A percentile compares a stretch with the other conserved stretches of the same genome.
Conservation (phyloP, 2,113 vertebrate genomes). For the Rousettus leschenaultii region DNA sequence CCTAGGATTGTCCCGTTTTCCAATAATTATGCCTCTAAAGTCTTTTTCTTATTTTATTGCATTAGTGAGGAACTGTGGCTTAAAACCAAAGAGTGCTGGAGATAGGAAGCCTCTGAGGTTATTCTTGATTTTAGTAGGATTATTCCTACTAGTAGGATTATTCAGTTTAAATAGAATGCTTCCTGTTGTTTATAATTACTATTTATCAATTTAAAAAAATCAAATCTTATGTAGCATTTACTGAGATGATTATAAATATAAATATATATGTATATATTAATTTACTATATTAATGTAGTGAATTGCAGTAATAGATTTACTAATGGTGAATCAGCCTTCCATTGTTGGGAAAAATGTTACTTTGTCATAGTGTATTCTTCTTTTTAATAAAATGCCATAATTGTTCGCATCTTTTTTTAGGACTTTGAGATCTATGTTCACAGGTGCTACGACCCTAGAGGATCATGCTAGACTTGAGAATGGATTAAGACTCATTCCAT, state of each 20-base stretch:
- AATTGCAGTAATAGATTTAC: background rate
- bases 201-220: background rate
- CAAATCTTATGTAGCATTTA: background rate
- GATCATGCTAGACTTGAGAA: background rate
- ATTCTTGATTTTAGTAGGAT: background rate
- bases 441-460: background rate
- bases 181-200: background rate
- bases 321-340: background rate
- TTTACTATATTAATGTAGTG: background rate
- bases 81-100: background rate
- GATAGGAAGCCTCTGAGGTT: background rate
- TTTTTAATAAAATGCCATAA: background rate
- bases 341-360: background rate
- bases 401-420: background rate
- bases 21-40: background rate
- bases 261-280: background rate
- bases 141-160: background rate
- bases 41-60: background rate
- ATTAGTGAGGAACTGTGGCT: background rate
- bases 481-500: background rate
- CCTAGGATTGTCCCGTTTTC: background rate
- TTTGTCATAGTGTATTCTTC: background rate
- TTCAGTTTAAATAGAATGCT: background rate
- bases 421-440: background rate
- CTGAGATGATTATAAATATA: background rate